Percentiles rank a stretch among this genome's conserved stretches.
Evolutionary conservation across 2,797 vertebrate species (phyloP).

Genomic region (Epinephelus malabaricus): DNA sequence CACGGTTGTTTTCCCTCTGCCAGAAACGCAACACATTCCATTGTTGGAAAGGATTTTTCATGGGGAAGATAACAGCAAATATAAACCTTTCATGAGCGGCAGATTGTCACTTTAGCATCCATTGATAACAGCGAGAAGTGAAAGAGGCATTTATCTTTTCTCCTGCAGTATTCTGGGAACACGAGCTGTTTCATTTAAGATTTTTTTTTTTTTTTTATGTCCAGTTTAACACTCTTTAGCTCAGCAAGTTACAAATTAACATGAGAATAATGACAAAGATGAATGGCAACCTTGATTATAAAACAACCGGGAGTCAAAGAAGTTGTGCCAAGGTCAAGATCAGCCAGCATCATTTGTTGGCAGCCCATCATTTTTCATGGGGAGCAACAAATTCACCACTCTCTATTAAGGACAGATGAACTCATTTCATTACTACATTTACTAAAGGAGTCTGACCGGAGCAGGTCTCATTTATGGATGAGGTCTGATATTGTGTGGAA

Average conservation of each 20-base stretch:
- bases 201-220: not conserved
- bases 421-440: slow-evolving; percentile 39
- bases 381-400: slow-evolving; percentile 32
- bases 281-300: slow-evolving; percentile 49
- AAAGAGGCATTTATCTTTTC: not conserved
- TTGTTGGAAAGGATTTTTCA: slow-evolving; percentile 6
- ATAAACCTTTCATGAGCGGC: slow-evolving; percentile 1
- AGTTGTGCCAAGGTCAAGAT: slow-evolving; percentile 56
- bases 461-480: slow-evolving; percentile 14
- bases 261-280: slow-evolving; percentile 43
- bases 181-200: not conserved
- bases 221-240: slow-evolving; percentile 50
- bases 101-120: slow-evolving; percentile 12
- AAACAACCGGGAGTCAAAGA: slow-evolving; percentile 36
- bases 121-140: not conserved
- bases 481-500: not conserved
- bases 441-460: slow-evolving; percentile 15
- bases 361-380: slow-evolving; percentile 47
- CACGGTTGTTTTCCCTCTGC: slow-evolving; percentile 31
- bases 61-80: slow-evolving; percentile 2
- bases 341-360: slow-evolving; percentile 41
- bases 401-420: slow-evolving; percentile 47
- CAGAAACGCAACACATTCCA: slow-evolving; percentile 4
- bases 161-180: not conserved
- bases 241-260: slow-evolving; percentile 28